Base-by-base conservation (phyloP, 1,140 invertebrate genomes). In the Planococcus citri region DNA sequence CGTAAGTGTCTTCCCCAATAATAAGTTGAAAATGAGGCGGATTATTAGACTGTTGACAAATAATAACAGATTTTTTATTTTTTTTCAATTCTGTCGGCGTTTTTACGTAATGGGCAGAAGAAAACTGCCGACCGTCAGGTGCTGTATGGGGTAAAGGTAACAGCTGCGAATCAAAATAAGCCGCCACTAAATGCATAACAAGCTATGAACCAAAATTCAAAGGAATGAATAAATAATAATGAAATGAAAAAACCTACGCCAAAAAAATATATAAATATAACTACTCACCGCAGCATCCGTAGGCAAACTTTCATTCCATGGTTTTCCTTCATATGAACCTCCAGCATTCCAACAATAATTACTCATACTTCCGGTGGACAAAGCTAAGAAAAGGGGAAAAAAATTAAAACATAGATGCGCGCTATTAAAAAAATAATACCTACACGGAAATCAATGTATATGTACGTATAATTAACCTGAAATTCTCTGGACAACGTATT, bases 271-370 rank as follows among this genome's bases (percentile, higher is more conserved):
- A n/a, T n/a, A n/a, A n/a, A 33, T 33, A 33, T 12, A 33, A 38
- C n/a, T 33, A 79, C 82, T 83, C 81, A 91, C 88, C 25, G 85
- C 84, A 68, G 88, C 82, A 80, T 93, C 91, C 21, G 89, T 90
- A 38, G 90, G 89, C 71, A 91, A 79, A 75, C 88, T 85, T 67
- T 87, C 84, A 72, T 86, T 87, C 90, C 90, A 92, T 29, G 84
- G 82, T 77, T 90, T 88, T 2, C 85, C 85, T 76, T 89, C 85
- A 73, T 86, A 85, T 51, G 79, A 78, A 10, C 86, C 84, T 8
- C 90, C 90, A 64, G 84, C 81, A 78, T 90, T 89, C 90, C 91
- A 93, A 71, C 84, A 85, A 74, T 86, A 93, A 70, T 89, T 87
- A 71, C 87, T 87, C 82, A 93, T 87, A 73, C 88, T 88, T 71